phyloP scores from a whole-genome alignment of 2,888 invertebrate species.

The Hypena proboscidalis region DNA sequence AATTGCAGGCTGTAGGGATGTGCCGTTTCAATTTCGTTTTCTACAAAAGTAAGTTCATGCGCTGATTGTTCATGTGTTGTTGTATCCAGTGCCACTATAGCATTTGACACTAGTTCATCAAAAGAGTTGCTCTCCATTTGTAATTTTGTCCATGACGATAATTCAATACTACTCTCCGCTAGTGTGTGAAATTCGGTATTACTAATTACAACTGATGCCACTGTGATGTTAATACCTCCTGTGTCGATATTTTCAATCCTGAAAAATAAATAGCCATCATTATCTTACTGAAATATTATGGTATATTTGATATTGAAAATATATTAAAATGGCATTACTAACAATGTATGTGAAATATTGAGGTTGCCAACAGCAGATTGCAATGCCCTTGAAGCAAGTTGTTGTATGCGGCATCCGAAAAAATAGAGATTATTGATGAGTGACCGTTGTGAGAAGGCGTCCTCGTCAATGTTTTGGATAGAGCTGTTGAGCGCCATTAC shows the following conservation, averaged over 20 bases:
- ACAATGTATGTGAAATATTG: slow-evolving; percentile 88
- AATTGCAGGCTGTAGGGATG: slow-evolving; percentile 85
- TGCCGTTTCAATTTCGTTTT: slow-evolving; percentile 73
- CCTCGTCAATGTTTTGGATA: slow-evolving; percentile 85
- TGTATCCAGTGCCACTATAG: slow-evolving; percentile 78
- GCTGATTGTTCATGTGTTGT: slow-evolving; percentile 84
- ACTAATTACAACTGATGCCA: slow-evolving; percentile 85
- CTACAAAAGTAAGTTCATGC: slow-evolving; percentile 84
- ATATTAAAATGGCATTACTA: slow-evolving; percentile 25
- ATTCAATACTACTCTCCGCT: slow-evolving; percentile 84
- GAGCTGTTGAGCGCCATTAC: slow-evolving; percentile 87
- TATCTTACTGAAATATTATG: background rate
- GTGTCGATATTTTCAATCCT: slow-evolving; percentile 86
- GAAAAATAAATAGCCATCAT: slow-evolving; percentile 54
- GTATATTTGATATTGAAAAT: background rate
- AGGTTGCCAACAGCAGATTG: slow-evolving; percentile 87
- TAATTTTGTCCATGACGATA: slow-evolving; percentile 88
- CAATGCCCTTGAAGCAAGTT: slow-evolving; percentile 85
- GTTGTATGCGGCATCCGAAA: slow-evolving; percentile 83
- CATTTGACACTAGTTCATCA: slow-evolving; percentile 81
- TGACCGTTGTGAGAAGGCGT: slow-evolving; percentile 87
- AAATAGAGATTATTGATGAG: slow-evolving; percentile 87
- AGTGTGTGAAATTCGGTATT: slow-evolving; percentile 87
- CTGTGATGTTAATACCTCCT: slow-evolving; percentile 87
- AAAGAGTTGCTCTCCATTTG: slow-evolving; percentile 88